Evolutionary conservation across 2,797 vertebrate genomes (phyloP), one percentile per base, ranked within the genome.

Genomic region (Fistularia tabacaria): DNA sequence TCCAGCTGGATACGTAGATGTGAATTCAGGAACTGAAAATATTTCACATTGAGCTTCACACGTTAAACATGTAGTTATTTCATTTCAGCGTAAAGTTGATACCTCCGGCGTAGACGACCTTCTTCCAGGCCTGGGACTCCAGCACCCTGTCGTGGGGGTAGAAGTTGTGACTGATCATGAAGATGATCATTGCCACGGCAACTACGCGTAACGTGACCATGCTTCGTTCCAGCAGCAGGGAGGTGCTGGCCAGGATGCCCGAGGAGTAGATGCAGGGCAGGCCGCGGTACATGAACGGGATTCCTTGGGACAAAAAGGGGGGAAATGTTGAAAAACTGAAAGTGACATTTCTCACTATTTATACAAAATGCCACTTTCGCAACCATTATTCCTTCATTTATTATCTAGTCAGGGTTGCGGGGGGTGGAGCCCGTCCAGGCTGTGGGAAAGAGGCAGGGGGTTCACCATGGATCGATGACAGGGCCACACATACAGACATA

Each of bases 101-200:
- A 96, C 95, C 95, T 90, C 94, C 95, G 0, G 88, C 87, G 0
- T 93, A 98, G 54, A 98, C 90, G 0, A 63, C 63, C 85, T 98
- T 99, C 78, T 99, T 98, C 95, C 95, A 99, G 51, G 82, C 83
- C 76, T 99, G 93, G 0, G 96, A 98, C 77, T 97, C 95, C 69
- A 98, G 86, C 61, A 97, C 90, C 59, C 90, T 87, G 77, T 98
- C 95, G 0, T 95, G 93, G 9, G 95, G 95, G 71, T 99, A 98
- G 88, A 90, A 90, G 51, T 82, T 92, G 11, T 89, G 93, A 62
- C 94, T 94, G 9, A 93, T 86, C 95, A 98, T 98, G 74, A 95
- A 95, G 11, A 94, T 80, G 65, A 94, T 90, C 93, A 97, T 94
- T 57, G 92, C 77, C n/a, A 90, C 67, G 0, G 93, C 91, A 0